Conservation (phyloP, 2,113 vertebrate species). For the Podarcis raffonei region DNA sequence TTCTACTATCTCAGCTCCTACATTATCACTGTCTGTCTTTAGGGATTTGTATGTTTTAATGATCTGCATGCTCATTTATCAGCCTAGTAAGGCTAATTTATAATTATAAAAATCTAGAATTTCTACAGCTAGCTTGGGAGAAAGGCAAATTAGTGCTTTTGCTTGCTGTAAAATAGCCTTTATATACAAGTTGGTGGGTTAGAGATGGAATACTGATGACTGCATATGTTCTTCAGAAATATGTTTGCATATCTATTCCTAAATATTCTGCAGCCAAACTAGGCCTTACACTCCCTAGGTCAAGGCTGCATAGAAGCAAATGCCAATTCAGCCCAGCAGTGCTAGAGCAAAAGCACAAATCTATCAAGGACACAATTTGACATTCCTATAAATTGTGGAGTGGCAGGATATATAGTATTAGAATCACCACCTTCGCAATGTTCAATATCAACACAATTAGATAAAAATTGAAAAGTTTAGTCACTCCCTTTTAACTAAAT, state of each 20-base stretch:
- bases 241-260: not conserved
- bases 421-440: no score
- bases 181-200: not conserved
- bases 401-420: no score
- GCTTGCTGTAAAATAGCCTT: not conserved
- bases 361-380: no score
- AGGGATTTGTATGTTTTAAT: not conserved
- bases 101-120: not conserved
- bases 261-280: not conserved
- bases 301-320: no score
- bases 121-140: not conserved
- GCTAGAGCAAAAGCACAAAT: no score
- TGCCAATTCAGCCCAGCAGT: no score
- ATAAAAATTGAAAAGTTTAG: no score
- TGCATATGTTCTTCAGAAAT: not conserved
- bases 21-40: slow-evolving; percentile 30
- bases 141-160: not conserved
- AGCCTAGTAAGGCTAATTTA: not conserved
- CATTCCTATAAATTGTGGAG: no score
- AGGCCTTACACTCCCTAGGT: no score
- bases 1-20: not conserved
- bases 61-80: not conserved
- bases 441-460: no score
- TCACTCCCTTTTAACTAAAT: no score
- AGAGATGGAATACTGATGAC: not conserved